Conservation (phyloP, 2,113 vertebrate species). For the Scomber colias region DNA sequence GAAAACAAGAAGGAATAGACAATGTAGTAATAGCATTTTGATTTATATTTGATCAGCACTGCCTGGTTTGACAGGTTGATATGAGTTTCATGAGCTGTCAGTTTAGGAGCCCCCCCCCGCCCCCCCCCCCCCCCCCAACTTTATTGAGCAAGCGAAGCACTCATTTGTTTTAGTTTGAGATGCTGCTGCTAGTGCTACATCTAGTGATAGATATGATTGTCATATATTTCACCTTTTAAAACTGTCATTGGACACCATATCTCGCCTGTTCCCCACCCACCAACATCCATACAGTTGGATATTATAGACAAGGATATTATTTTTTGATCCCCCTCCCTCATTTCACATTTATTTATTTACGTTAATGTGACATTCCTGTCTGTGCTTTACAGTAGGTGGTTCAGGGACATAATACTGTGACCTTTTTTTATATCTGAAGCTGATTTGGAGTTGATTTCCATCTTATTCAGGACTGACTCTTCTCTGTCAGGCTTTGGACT, state of each 20-base stretch:
- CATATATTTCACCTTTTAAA: neutral
- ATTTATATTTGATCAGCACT: too few relatives aligned
- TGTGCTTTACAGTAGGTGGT: neutral
- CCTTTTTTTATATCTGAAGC: neutral
- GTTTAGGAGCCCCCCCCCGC: too few relatives aligned
- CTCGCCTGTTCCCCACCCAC: neutral
- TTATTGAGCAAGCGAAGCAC: too few relatives aligned
- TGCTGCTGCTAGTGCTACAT: too few relatives aligned
- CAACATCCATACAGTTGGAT: neutral
- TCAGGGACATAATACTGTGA: neutral
- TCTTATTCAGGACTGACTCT: neutral
- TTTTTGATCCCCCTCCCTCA: neutral
- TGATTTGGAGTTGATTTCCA: neutral
- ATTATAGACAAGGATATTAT: neutral
- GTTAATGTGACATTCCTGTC: neutral
- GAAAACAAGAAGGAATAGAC: too few relatives aligned
- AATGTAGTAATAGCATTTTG: too few relatives aligned
- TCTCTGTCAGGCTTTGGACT: neutral
- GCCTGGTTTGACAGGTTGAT: too few relatives aligned
- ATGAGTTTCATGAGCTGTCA: too few relatives aligned
- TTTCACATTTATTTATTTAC: neutral
- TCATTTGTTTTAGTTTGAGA: too few relatives aligned
- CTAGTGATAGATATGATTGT: neutral
- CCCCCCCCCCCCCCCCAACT: too few relatives aligned
- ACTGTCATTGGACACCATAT: neutral